Evolutionary conservation across 2,113 vertebrate species (phyloP).

Genomic region (Silurus asotus): DNA sequence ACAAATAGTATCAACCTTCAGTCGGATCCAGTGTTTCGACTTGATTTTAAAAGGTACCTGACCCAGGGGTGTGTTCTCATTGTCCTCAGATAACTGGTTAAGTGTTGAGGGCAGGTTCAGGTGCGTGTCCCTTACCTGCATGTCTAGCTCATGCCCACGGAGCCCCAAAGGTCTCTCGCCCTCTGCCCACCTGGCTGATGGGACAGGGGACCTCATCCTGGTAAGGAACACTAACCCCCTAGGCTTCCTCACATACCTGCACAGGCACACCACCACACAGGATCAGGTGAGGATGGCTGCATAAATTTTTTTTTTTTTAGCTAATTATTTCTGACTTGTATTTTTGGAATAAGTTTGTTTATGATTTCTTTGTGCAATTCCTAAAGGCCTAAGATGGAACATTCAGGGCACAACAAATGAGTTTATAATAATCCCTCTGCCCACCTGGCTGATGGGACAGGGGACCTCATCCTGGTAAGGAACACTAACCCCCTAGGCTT

Average conservation of each 20-base stretch:
- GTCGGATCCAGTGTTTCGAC: background rate
- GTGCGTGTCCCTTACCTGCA: slow-evolving; percentile 78
- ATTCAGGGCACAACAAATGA: background rate
- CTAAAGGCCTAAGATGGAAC: background rate
- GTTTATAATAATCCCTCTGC: too few species aligned
- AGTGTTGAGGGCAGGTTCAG: slow-evolving; percentile 71
- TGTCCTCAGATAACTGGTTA: slow-evolving; percentile 66
- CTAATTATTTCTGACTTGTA: background rate
- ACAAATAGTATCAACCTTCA: background rate
- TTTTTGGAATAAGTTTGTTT: background rate
- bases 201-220: slow-evolving; percentile 80
- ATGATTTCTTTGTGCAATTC: background rate
- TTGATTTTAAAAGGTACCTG: background rate
- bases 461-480: slow-evolving; percentile 79
- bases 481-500: slow-evolving; percentile 72
- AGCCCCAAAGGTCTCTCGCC: slow-evolving; percentile 80
- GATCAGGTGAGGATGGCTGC: slow-evolving; percentile 70
- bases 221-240: slow-evolving; percentile 73
- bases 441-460: slow-evolving; percentile 81
- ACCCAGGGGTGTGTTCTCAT: background rate
- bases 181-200: slow-evolving; percentile 79
- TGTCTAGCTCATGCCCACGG: slow-evolving; percentile 80
- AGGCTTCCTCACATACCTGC: slow-evolving; percentile 75
- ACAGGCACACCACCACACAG: slow-evolving; percentile 75
- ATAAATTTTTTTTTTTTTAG: background rate